Evolutionary conservation across 2,113 vertebrate genomes (phyloP).

Genomic region (Burhinus oedicnemus): DNA sequence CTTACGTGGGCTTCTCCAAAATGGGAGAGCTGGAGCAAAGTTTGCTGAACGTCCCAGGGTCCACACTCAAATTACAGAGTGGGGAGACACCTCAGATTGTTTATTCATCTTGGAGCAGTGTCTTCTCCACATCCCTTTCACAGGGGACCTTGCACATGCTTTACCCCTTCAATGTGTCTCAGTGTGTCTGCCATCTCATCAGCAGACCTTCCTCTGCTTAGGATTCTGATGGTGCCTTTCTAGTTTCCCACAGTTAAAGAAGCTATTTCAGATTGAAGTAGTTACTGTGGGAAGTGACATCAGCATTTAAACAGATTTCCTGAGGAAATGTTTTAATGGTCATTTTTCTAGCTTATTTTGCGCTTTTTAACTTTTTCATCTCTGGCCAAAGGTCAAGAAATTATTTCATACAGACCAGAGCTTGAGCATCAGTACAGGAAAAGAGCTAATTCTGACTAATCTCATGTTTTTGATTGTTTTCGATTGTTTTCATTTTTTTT

Average conservation of each 20-base stretch:
- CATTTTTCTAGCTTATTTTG: constrained; percentile 34
- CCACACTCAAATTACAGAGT: neutral
- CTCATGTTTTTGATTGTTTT: neutral
- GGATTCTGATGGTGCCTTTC: neutral
- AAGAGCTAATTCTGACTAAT: constrained; percentile 50
- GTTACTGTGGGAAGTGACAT: constrained; percentile 18
- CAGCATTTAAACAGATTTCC: constrained; percentile 54
- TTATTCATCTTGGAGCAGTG: neutral
- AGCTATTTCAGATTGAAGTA: neutral
- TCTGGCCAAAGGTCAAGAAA: constrained; percentile 27
- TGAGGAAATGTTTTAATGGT: constrained; percentile 47
- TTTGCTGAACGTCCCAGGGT: neutral
- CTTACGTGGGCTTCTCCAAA: neutral
- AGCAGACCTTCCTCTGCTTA: neutral
- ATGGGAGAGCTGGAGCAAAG: neutral
- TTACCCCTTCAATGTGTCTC: neutral
- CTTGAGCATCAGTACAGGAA: neutral
- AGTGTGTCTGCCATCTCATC: accelerated
- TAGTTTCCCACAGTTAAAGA: neutral
- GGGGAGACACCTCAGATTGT: neutral
- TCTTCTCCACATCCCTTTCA: neutral
- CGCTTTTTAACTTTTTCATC: neutral
- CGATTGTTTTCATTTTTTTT: constrained; percentile 1
- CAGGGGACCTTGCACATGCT: accelerated
- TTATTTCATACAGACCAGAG: constrained; percentile 12